Evolutionary conservation across 2,797 vertebrate species (phyloP).

Genomic region (Antennarius maculatus): DNA sequence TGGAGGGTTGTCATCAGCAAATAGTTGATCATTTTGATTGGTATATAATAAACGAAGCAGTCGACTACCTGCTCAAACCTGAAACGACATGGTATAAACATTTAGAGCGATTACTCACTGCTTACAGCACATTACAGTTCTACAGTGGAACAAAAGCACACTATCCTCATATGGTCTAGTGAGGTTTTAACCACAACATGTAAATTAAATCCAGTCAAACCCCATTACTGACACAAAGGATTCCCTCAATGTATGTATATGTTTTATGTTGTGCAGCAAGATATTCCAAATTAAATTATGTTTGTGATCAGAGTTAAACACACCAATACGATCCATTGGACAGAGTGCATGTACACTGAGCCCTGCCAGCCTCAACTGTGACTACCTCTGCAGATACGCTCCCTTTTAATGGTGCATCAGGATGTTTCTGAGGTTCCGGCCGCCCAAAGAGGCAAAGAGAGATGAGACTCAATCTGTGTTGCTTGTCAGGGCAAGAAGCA

Average conservation of each 20-base stretch:
- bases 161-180: slow-evolving; percentile 23
- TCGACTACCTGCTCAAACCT: not conserved
- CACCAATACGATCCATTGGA: slow-evolving; percentile 27
- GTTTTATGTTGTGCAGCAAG: slow-evolving; percentile 38
- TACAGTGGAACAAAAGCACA: slow-evolving; percentile 35
- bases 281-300: slow-evolving; percentile 24
- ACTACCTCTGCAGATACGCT: slow-evolving; percentile 48
- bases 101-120: not conserved
- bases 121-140: slow-evolving; percentile 43
- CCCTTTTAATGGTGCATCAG: slow-evolving; percentile 19
- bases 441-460: slow-evolving; percentile 26
- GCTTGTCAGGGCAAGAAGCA: slow-evolving; percentile 80
- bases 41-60: not conserved
- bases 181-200: slow-evolving; percentile 63
- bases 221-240: slow-evolving; percentile 25
- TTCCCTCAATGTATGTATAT: slow-evolving; percentile 49
- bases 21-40: not conserved
- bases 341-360: slow-evolving; percentile 31
- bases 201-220: slow-evolving; percentile 57
- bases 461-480: slow-evolving; percentile 39
- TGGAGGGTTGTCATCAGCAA: not conserved
- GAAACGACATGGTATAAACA: not conserved
- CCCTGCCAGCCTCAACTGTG: slow-evolving; percentile 37
- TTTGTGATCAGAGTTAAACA: slow-evolving; percentile 18
- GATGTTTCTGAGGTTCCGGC: slow-evolving; percentile 27